These are phyloP conservation scores for Camponotus pennsylvanicus DNA, from an alignment of 1,140 invertebrate species.

Conservation along the genomic window DNA sequence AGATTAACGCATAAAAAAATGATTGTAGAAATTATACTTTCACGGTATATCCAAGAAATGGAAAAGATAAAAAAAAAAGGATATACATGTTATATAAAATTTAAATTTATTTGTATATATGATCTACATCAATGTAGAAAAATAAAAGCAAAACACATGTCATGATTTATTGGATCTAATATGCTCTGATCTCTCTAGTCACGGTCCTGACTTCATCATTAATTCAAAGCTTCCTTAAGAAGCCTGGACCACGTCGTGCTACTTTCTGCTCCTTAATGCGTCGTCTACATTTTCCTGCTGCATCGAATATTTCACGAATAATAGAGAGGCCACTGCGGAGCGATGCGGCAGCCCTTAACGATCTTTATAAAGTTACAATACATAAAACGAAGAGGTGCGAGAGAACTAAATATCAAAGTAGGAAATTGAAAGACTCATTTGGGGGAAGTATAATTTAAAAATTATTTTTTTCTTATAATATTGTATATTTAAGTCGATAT, in stretches of 20 bases:
- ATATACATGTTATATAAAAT: neutral
- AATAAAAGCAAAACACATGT: neutral
- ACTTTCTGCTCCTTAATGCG: slow-evolving; percentile 54
- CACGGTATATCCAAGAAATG: neutral
- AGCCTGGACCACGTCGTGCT: slow-evolving; percentile 64
- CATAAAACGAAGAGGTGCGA: slow-evolving; percentile 40
- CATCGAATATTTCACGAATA: slow-evolving; percentile 60
- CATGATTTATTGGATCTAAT: neutral
- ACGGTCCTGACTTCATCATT: slow-evolving; percentile 76
- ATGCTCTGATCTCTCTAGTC: neutral
- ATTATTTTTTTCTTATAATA: slow-evolving; percentile 7
- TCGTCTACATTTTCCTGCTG: slow-evolving; percentile 43
- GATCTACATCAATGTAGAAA: slow-evolving; percentile 1
- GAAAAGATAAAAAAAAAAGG: neutral
- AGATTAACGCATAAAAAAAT: neutral
- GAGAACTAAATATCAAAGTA: slow-evolving; percentile 17
- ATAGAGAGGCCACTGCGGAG: slow-evolving; percentile 42
- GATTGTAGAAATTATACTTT: neutral
- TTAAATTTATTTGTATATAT: neutral
- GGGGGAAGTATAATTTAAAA: neutral
- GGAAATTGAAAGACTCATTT: slow-evolving; percentile 12
- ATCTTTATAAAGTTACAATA: slow-evolving; percentile 44
- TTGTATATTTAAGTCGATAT: neutral
- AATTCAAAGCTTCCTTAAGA: slow-evolving; percentile 82
- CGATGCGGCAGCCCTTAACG: slow-evolving; percentile 13